These are phyloP conservation scores for Aythya fuligula DNA, from an alignment of 2,797 vertebrate genomes.

Conservation along the genomic window DNA sequence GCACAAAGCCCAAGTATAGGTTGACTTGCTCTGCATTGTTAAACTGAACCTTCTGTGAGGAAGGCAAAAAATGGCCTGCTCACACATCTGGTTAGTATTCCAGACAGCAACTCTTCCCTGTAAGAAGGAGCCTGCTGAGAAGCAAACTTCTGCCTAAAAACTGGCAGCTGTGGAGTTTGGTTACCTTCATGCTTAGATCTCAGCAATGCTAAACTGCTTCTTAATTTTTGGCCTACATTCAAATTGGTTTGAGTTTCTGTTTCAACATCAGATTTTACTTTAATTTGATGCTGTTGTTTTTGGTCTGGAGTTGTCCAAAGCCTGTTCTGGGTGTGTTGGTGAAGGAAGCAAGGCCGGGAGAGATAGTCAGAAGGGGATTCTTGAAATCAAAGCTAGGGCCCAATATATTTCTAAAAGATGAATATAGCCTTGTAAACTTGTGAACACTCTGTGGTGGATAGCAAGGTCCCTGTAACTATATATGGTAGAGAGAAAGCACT, in stretches of 20 bases:
- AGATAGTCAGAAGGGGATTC: neutral
- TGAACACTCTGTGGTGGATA: rapidly evolving
- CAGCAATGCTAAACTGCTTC: neutral
- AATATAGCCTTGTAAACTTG: neutral
- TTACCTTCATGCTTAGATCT: neutral
- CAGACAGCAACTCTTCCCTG: neutral
- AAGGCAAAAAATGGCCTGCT: neutral
- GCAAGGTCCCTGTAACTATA: neutral
- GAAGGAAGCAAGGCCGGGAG: neutral
- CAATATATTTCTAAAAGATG: neutral
- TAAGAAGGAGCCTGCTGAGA: neutral
- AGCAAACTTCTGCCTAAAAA: neutral
- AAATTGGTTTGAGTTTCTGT: neutral
- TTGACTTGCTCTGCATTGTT: rapidly evolving
- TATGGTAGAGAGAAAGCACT: neutral
- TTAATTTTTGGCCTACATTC: neutral
- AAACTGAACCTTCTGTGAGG: neutral
- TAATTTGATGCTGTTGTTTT: neutral
- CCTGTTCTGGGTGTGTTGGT: neutral
- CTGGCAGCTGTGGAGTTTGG: neutral
- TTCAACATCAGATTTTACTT: neutral
- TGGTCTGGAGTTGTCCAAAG: neutral
- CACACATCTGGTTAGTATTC: neutral
- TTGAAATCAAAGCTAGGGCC: neutral
- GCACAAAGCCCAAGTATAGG: neutral